phyloP scores from a whole-genome alignment of 2,797 vertebrate species.

The Sebastes taczanowskii region DNA sequence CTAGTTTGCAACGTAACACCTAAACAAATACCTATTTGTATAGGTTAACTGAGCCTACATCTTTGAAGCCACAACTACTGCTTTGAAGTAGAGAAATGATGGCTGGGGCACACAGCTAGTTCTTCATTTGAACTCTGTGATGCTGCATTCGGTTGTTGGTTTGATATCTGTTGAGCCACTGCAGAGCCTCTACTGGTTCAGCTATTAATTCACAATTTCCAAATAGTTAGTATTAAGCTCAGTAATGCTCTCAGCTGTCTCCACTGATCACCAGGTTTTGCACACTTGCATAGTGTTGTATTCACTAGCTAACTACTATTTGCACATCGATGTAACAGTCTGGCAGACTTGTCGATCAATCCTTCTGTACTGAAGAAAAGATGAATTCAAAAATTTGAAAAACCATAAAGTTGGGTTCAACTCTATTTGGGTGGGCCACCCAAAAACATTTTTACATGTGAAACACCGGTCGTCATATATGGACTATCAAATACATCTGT shows the following conservation, averaged over 20 bases:
- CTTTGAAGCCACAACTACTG: not conserved
- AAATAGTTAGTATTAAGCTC: not conserved
- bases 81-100: not conserved
- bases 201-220: not conserved
- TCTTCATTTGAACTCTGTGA: not conserved
- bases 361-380: not conserved
- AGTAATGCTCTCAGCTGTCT: not conserved
- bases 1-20: not conserved
- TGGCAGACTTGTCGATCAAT: not conserved
- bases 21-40: slow-evolving; percentile 12
- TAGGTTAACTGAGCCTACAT: not conserved
- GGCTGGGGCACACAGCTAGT: not conserved
- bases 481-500: not conserved
- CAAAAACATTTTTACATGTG: not conserved
- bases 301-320: not conserved
- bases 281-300: not conserved
- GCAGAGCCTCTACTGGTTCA: not conserved
- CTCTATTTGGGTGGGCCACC: not conserved
- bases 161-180: not conserved
- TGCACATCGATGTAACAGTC: not conserved
- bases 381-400: not conserved
- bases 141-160: not conserved
- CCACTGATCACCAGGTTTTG: not conserved
- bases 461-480: not conserved
- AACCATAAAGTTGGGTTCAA: not conserved